Base-by-base conservation (phyloP, 2,888 invertebrate genomes). In the Mechanitis mazaeus region DNA sequence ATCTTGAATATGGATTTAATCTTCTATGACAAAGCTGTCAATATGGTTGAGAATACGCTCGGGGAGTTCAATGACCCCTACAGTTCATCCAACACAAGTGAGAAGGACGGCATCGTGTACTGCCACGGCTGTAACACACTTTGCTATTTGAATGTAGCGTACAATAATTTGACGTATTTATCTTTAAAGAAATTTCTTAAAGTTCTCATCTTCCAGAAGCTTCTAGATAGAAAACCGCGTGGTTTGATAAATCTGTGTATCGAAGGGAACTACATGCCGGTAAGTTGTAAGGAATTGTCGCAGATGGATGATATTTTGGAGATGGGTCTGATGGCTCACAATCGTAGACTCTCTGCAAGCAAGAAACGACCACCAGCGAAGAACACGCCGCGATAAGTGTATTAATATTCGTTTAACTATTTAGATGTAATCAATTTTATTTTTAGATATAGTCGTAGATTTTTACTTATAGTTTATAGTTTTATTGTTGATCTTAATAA, bases 261-360 rank as follows among this genome's bases (percentile, higher is more conserved):
- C 2, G 82, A 84, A 58, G 87, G 87, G 0, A 87, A 87, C 42
- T 62, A 60, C 20, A 45, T 86, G n/a, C 85, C 86, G 0, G n/a
- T 56, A 0, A 3, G 12, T 3, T 81, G 84, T 71, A 58, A 55
- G 2, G 84, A 85, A 58, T 68, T 79, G 54, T 5, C 3, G 0
- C 57, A 73, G 38, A 77, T 85, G 12, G 75, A 81, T 58, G 63
- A 65, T 0, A 54, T 82, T 0, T 59, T 84, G 31, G 72, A 73
- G 5, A 59, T 56, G 3, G 71, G 69, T 3, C 53, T 75, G 0
- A 63, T 62, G 59, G 59, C 64, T 53, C 66, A 69, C 12, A 67
- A 38, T 28, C 70, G 70, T 56, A 70, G 70, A 58, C 42, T 64
- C 0, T 71, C 74, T 9, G 59, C 58, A 9, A 47, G 56, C 3